phyloP scores from a whole-genome alignment of 2,888 invertebrate species.

The Drosophila quinaria region DNA sequence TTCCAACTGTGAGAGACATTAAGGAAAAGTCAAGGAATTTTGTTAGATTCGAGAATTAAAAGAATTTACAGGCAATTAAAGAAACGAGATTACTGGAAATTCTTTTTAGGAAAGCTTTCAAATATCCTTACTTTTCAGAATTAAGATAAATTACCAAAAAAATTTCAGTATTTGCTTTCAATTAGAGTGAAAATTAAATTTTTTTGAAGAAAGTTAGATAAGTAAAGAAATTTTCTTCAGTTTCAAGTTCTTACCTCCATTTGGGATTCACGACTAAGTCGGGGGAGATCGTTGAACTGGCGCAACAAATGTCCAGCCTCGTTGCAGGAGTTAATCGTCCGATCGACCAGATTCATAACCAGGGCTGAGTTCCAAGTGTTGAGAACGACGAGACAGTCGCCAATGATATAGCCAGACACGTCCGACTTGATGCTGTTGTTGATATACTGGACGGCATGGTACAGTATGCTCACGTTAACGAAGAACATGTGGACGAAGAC shows the following conservation, averaged over 20 bases:
- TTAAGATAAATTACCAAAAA: too few relatives aligned
- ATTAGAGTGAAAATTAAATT: too few relatives aligned
- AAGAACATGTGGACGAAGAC: slow-evolving; percentile 52
- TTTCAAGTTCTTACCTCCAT: slow-evolving; percentile 41
- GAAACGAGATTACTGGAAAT: too few relatives aligned
- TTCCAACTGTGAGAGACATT: slow-evolving; percentile 38
- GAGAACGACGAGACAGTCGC: slow-evolving; percentile 31
- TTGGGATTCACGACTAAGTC: slow-evolving; percentile 24
- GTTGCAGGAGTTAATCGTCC: slow-evolving; percentile 55
- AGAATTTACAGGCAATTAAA: too few relatives aligned
- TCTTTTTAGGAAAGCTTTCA: too few relatives aligned
- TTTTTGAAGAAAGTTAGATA: too few relatives aligned
- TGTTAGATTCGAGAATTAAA: not conserved
- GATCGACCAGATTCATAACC: slow-evolving; percentile 56
- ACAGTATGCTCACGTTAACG: slow-evolving; percentile 53
- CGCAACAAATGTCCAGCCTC: slow-evolving; percentile 38
- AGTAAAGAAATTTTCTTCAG: not conserved
- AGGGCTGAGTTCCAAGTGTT: slow-evolving; percentile 32
- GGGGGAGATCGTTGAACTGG: slow-evolving; percentile 48
- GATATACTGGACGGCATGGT: slow-evolving; percentile 58
- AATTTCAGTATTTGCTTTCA: too few relatives aligned
- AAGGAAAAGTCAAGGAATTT: not conserved
- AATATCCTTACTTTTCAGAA: not conserved
- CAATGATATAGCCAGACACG: slow-evolving; percentile 16
- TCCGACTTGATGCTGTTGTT: slow-evolving; percentile 42